Evolutionary conservation across 2,888 invertebrate genomes (phyloP).

Genomic region (Synergus itoensis): DNA sequence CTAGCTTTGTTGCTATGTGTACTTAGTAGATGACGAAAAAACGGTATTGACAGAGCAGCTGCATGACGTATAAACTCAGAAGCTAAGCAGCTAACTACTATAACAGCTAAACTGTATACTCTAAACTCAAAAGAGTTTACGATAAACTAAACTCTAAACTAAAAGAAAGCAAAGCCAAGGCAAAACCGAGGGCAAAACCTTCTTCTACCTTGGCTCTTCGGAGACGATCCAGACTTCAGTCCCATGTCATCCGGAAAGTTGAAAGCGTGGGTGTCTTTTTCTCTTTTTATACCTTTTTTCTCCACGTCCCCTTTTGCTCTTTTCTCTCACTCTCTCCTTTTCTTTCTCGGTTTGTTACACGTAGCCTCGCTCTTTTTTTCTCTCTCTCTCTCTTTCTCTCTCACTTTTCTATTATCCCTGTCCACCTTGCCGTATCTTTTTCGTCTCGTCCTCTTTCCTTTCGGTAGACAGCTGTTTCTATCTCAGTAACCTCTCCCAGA

Average conservation of each 20-base stretch:
- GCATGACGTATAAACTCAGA: conserved; percentile 46
- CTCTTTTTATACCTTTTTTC: not conserved
- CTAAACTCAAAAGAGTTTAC: too few species aligned
- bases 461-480: conserved; percentile 24
- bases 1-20: not conserved
- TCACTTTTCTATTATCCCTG: conserved; percentile 7
- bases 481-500: not conserved
- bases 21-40: conserved; percentile 48
- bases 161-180: too few species aligned
- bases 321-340: conserved; percentile 29
- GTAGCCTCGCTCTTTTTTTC: conserved; percentile 19
- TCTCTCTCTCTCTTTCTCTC: conserved; percentile 2
- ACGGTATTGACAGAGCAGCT: conserved; percentile 51
- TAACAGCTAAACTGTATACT: not conserved
- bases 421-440: conserved; percentile 43
- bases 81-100: not conserved
- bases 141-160: not conserved
- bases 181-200: not conserved
- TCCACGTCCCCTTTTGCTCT: not conserved
- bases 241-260: conserved; percentile 54
- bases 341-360: conserved; percentile 49
- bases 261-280: conserved; percentile 67
- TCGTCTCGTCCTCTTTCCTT: conserved; percentile 42
- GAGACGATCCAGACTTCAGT: conserved; percentile 46
- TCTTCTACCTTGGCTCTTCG: not conserved